A percentile compares a stretch with the other conserved stretches of the same genome.
Conservation (phyloP, 2,797 vertebrate species). For the Tenualosa ilisha region DNA sequence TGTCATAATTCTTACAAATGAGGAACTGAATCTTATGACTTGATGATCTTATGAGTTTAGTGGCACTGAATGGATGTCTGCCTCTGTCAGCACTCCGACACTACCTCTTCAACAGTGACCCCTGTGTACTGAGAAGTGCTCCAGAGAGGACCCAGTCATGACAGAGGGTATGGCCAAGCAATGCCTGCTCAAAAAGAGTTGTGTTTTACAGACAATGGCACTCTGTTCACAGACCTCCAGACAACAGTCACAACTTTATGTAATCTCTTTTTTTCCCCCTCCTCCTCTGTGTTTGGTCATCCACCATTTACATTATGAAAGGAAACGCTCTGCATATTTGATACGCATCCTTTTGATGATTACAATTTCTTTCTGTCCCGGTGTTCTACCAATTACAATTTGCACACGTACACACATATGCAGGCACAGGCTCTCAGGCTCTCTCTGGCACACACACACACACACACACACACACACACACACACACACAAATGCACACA, state of each 20-base stretch:
- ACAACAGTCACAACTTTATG: neutral
- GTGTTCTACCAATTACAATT: neutral
- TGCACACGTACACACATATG: too few species aligned
- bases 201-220: neutral
- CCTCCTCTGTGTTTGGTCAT: neutral
- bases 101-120: neutral
- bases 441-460: neutral
- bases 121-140: neutral
- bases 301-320: neutral
- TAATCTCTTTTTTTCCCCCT: neutral
- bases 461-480: neutral
- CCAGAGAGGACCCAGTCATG: neutral
- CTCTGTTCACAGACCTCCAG: constrained; percentile 7
- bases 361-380: neutral
- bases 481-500: neutral
- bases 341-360: neutral
- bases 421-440: neutral
- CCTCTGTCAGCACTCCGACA: neutral
- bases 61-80: neutral
- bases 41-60: too few species aligned
- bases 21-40: neutral
- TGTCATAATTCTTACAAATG: neutral
- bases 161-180: neutral
- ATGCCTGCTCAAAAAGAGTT: neutral
- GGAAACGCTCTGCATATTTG: neutral